Base-by-base conservation (phyloP, 2,113 vertebrate species). In the Rana temporaria region DNA sequence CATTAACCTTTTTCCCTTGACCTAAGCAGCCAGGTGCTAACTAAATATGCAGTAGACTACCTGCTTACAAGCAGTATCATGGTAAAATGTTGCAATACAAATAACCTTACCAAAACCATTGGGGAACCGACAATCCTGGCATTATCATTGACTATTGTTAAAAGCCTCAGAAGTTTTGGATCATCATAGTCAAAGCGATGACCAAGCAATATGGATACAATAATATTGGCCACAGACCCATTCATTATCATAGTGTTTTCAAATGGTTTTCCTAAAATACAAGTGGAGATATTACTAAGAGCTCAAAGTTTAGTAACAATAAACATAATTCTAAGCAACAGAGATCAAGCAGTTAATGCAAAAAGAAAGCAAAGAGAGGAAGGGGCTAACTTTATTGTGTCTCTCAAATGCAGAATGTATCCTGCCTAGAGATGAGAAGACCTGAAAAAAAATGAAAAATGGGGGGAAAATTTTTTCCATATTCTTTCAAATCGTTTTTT, bases 181-280 rank as follows among this genome's bases (percentile, higher is more conserved):
- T 83, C 64, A 2, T 83, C 81, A 34, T 83, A 83, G 30, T 77
- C 73, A 77, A 83, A 77, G 20, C 63, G 69, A 32, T 63, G 59
- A 57, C 59, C 72, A 17, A 66, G 64, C 24, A 75, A n/a, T 64
- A 82, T 66, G 6, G 70, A 75, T 1, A 68, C 59, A 52, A 82
- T 82, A 4, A 83, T 77, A 38, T 83, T 83, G 62, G 72, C 60
- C 16, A 78, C 72, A 38, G 81, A 72, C 19, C 26, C 2, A 24
- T 66, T 83, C 18, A 77, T 0, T n/a, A n/a, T 38, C 6, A 38
- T 19, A 5, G 80, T 65, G 9, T 52, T 70, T 20, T 70, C 38
- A 22, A 70, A 70, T 14, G 38, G 68, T 38, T 70, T 24, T 52
- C 68, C 68, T 70, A n/a, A 42, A 53, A 53, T 11, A 24, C 8